phyloP scores from a whole-genome alignment of 2,888 invertebrate species.

The Rhodophaea formosa region DNA sequence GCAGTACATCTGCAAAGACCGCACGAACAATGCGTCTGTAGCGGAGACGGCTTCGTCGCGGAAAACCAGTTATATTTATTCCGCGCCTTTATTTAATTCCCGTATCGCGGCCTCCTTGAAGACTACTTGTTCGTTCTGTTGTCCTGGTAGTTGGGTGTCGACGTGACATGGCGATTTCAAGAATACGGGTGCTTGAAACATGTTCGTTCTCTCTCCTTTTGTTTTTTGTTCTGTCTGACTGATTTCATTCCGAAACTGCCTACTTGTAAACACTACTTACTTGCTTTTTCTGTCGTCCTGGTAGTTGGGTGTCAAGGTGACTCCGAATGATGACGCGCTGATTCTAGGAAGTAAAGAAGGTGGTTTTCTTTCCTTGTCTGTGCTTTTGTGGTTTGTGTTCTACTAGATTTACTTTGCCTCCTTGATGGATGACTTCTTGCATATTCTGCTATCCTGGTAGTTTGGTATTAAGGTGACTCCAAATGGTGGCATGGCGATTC shows the following conservation, averaged over 20 bases:
- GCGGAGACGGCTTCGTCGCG: not conserved
- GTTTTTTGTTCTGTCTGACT: no score
- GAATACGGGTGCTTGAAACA: no score
- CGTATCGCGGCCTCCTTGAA: not conserved
- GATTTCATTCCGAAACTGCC: not conserved
- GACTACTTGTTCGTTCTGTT: not conserved
- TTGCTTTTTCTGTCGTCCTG: not conserved
- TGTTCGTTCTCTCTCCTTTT: no score
- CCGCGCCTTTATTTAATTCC: constrained; percentile 11
- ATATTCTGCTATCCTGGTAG: no score
- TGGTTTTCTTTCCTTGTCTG: no score
- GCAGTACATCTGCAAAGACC: not conserved
- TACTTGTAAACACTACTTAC: not conserved
- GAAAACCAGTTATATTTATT: constrained; percentile 7
- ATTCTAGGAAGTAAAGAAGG: no score
- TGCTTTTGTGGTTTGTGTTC: no score
- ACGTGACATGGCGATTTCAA: not conserved
- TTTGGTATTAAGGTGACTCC: no score
- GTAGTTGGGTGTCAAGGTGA: not conserved
- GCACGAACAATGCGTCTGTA: constrained; percentile 12
- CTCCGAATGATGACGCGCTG: not conserved
- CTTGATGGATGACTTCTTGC: no score
- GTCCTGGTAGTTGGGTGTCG: not conserved
- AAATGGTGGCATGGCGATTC: no score
- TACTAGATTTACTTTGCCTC: no score